Percentiles rank a stretch among this genome's conserved stretches.
Conservation (phyloP, 1,140 invertebrate genomes). For the Spodoptera frugiperda region DNA sequence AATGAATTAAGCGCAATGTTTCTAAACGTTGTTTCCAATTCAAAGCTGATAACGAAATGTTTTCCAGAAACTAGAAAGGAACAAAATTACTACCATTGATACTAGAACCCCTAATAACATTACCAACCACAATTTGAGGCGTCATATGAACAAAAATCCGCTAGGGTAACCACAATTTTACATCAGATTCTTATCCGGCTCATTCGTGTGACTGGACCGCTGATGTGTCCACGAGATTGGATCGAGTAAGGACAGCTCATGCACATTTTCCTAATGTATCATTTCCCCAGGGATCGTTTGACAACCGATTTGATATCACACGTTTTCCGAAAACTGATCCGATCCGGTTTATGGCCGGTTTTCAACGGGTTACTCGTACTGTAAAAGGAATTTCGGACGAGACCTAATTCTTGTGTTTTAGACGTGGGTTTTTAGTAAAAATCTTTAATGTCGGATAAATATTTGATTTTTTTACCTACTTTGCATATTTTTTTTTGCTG, state of each 20-base stretch:
- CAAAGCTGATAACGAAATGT: too few relatives aligned
- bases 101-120: too few relatives aligned
- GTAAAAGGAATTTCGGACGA: background rate
- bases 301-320: slow-evolving; percentile 35
- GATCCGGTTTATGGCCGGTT: slow-evolving; percentile 2
- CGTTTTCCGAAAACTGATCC: slow-evolving; percentile 16
- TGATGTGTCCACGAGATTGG: slow-evolving; percentile 26
- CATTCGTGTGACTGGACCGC: background rate
- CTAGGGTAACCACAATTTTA: background rate
- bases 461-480: too few relatives aligned
- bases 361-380: slow-evolving; percentile 36
- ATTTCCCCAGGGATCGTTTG: slow-evolving; percentile 36
- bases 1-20: too few relatives aligned
- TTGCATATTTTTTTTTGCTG: too few relatives aligned
- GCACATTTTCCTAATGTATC: slow-evolving; percentile 29
- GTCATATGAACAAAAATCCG: background rate
- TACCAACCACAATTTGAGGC: background rate
- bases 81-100: too few relatives aligned
- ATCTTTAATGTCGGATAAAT: too few relatives aligned
- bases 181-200: background rate
- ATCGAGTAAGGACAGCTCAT: slow-evolving; percentile 11
- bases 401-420: background rate
- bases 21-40: too few relatives aligned
- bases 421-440: background rate
- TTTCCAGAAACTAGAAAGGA: too few relatives aligned